Conservation (phyloP, 2,888 invertebrate species). For the Drosophila greeni region DNA sequence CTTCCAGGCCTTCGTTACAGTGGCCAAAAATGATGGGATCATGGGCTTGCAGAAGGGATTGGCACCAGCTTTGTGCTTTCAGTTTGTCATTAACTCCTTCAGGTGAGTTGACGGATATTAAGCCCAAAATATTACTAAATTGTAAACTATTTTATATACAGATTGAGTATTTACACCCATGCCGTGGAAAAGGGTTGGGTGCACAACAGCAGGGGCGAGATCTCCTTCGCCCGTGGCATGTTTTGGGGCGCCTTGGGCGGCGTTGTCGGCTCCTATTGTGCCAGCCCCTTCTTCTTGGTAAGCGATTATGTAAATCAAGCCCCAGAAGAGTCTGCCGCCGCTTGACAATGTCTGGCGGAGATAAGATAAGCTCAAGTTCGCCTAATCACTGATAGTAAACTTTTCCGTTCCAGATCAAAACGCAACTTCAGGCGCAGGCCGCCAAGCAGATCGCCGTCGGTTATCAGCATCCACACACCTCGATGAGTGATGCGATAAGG, state of each 20-base stretch:
- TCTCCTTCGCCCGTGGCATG: conserved; percentile 83
- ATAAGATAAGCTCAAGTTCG: conserved; percentile 21
- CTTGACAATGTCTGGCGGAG: conserved; percentile 17
- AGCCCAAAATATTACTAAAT: accelerated
- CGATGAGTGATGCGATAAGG: conserved; percentile 84
- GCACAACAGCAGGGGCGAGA: conserved; percentile 82
- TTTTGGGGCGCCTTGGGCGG: conserved; percentile 89
- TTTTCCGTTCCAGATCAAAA: conserved; percentile 74
- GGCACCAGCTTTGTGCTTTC: conserved; percentile 91
- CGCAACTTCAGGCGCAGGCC: conserved; percentile 78
- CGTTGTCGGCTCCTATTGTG: conserved; percentile 86
- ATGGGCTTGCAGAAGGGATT: conserved; percentile 89
- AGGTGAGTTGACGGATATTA: conserved; percentile 55
- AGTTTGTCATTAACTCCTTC: conserved; percentile 90
- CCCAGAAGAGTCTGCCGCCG: not conserved
- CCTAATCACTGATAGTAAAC: conserved; percentile 13
- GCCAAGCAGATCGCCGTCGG: conserved; percentile 91
- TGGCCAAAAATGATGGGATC: conserved; percentile 89
- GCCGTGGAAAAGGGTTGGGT: conserved; percentile 84
- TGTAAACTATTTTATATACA: conserved; percentile 52
- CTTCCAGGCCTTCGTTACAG: conserved; percentile 87
- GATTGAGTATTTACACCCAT: conserved; percentile 88
- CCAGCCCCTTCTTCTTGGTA: conserved; percentile 93
- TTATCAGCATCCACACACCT: conserved; percentile 87
- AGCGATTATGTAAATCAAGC: conserved; percentile 57